Conservation (phyloP, 2,113 vertebrate genomes). For the Cyphomyrus discorhynchus region DNA sequence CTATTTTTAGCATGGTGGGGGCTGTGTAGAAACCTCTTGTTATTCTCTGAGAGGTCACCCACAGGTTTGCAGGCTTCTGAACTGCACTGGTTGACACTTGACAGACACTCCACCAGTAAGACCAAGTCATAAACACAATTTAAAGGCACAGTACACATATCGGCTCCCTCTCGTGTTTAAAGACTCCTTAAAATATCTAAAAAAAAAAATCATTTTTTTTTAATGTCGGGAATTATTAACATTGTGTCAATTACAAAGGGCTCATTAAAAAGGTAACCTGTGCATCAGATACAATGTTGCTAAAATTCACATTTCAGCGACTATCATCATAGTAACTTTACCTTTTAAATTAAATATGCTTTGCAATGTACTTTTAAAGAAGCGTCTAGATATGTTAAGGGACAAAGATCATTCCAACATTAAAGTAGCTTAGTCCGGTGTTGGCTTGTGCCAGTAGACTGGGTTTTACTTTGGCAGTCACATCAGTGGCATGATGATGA, state of each 20-base stretch:
- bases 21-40: conserved; percentile 1
- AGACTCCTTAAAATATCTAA: not conserved
- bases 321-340: not conserved
- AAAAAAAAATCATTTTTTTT: not conserved
- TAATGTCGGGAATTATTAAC: not conserved
- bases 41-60: not conserved
- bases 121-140: not conserved
- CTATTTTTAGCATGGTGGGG: not conserved
- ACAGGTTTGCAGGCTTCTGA: not conserved
- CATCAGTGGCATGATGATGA: not conserved
- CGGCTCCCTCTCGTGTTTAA: not conserved
- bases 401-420: not conserved
- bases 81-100: not conserved
- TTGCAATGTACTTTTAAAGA: not conserved
- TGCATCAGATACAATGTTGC: not conserved
- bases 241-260: not conserved
- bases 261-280: not conserved
- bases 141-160: not conserved
- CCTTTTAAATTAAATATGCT: not conserved
- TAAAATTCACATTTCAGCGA: not conserved
- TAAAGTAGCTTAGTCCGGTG: not conserved
- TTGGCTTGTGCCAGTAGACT: not conserved
- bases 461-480: not conserved
- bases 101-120: not conserved
- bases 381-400: not conserved